phyloP scores from a whole-genome alignment of 2,797 vertebrate species.

The Fundulus diaphanus region DNA sequence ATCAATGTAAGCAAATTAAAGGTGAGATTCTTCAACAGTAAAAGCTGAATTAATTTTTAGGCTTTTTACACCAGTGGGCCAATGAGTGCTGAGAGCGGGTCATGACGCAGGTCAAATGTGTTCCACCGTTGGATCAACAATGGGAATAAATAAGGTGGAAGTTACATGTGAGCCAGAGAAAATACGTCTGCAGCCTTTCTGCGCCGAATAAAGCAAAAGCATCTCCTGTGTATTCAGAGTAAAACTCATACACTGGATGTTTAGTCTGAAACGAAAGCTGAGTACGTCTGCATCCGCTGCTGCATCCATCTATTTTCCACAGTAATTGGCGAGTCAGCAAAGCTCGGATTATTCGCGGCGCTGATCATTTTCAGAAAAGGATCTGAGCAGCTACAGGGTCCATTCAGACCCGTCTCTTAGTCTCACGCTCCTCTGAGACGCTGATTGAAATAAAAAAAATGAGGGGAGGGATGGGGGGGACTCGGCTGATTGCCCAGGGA shows the following conservation, averaged over 20 bases:
- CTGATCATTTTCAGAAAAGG: conserved; percentile 38
- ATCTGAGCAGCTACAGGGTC: conserved; percentile 43
- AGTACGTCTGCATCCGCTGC: conserved; percentile 10
- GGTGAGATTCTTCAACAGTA: no score
- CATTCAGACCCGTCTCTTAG: conserved; percentile 40
- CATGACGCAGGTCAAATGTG: neutral
- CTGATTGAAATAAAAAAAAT: conserved; percentile 70
- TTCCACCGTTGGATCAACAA: no score
- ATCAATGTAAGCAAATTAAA: no score
- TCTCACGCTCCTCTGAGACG: conserved; percentile 47
- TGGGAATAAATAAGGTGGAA: neutral
- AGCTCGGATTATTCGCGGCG: conserved; percentile 23
- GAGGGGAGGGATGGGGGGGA: no score
- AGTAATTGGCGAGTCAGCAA: conserved; percentile 44
- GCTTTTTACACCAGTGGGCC: no score
- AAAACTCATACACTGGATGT: conserved; percentile 27
- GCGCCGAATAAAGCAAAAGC: neutral
- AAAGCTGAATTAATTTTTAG: no score
- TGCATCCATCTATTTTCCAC: conserved; percentile 19
- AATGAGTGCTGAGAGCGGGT: no score
- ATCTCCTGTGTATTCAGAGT: neutral
- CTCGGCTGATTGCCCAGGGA: conserved; percentile 64
- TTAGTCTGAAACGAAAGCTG: conserved; percentile 6
- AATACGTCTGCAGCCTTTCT: conserved; percentile 4
- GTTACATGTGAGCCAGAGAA: neutral